phyloP scores from a whole-genome alignment of 2,113 vertebrate species.

The Cervus canadensis region DNA sequence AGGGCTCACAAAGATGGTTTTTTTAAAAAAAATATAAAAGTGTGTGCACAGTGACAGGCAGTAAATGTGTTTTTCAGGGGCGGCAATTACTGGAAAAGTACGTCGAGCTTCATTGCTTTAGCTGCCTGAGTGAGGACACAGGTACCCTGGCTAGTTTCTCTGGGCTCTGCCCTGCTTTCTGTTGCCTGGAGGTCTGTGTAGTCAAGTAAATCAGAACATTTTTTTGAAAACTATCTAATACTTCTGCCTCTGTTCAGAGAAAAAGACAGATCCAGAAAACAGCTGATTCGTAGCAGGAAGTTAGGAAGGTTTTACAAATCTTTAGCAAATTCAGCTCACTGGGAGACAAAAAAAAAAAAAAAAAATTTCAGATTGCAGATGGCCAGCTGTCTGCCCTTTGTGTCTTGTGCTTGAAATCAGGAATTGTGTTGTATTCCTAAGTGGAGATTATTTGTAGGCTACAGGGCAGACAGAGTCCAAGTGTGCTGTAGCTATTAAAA shows the following conservation, averaged over 20 bases:
- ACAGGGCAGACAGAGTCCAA: neutral
- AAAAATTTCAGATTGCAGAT: neutral
- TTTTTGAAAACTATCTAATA: neutral
- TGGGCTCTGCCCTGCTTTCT: neutral
- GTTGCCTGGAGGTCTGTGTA: neutral
- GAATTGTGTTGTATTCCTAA: neutral
- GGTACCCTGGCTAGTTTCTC: neutral
- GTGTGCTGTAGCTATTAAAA: slow-evolving; percentile 13
- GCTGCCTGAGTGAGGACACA: neutral
- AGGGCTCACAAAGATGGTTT: neutral
- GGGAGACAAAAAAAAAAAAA: neutral
- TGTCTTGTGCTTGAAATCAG: neutral
- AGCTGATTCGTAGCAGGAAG: neutral
- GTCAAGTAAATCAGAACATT: neutral
- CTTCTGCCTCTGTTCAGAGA: neutral
- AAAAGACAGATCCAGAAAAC: neutral
- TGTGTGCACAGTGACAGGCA: neutral
- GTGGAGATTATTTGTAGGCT: neutral
- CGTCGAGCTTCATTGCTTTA: neutral
- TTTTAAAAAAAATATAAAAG: neutral
- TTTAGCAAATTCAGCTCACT: neutral
- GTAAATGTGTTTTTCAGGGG: neutral
- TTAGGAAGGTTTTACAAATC: neutral
- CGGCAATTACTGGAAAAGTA: slow-evolving; percentile 6
- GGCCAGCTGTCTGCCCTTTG: neutral